Base-by-base conservation (phyloP, 2,113 vertebrate genomes). In the Pelecanoides urinatrix region DNA sequence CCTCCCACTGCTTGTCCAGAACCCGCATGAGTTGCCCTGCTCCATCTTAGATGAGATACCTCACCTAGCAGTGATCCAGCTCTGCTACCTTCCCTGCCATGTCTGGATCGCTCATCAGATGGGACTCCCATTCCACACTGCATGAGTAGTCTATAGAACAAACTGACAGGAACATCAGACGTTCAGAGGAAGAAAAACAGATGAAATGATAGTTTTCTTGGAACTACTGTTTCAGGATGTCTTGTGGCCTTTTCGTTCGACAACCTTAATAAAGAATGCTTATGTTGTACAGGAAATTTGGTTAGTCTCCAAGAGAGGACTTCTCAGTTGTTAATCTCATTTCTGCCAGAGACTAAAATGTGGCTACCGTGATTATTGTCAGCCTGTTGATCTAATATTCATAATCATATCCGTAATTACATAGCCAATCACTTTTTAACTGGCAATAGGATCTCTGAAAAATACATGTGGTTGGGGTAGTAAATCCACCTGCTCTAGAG, bases 381-480 rank as follows among this genome's bases (percentile, higher is more conserved):
- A 91, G 94, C 52, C 66, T 90, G 84, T 91, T 97, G 95, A 96
- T 96, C 91, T 97, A 97, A 97, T 97, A 97, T 94, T 95, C 32
- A 0, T 85, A 95, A 94, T 95, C 91, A 95, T 89, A 94, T 96
- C 91, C 4, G 49, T 97, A 96, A 96, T 96, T 96, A 94, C 63
- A 76, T 29, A 86, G 91, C 76, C 70, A 96, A 94, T 85, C 91
- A 91, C 94, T 93, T 95, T 58, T 91, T 88, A 95, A 91, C 82
- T 4, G 88, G 83, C 91, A 68, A 45, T 61, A 86, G 56, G 49
- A 79, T 68, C 79, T 71, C 86, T 81, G 76, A 92, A 94, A 95
- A 81, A 91, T 85, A 47, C 62, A 76, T 82, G 74, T 96, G 61
- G 10, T n/a, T 91, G 62, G 83, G 36, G 36, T 59, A 78, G 79